These are phyloP conservation scores for Propsilocerus akamusi DNA, from an alignment of 1,140 invertebrate species.

Conservation along the genomic window DNA sequence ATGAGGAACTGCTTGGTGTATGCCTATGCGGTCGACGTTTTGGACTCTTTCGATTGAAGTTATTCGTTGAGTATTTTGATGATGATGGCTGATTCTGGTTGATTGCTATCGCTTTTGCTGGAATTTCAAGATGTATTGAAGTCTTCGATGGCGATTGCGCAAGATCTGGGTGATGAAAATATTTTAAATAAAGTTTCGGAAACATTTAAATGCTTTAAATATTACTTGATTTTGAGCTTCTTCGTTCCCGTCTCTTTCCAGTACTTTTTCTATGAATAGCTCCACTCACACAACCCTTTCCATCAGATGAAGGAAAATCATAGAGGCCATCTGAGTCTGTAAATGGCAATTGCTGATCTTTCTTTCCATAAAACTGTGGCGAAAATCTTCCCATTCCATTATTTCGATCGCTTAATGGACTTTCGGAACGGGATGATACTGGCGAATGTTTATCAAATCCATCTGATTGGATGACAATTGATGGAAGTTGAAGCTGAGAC, in stretches of 20 bases:
- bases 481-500: slow-evolving; percentile 33
- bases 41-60: slow-evolving; percentile 26
- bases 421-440: slow-evolving; percentile 56
- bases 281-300: slow-evolving; percentile 24
- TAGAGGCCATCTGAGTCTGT: slow-evolving; percentile 59
- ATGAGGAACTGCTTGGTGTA: slow-evolving; percentile 26
- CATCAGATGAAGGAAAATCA: slow-evolving; percentile 55
- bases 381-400: slow-evolving; percentile 38
- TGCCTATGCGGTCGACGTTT: slow-evolving; percentile 25
- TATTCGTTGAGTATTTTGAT: slow-evolving; percentile 13
- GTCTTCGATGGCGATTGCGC: slow-evolving; percentile 17
- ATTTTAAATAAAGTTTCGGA: neutral
- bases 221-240: slow-evolving; percentile 19
- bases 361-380: slow-evolving; percentile 44
- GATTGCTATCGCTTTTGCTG: slow-evolving; percentile 30
- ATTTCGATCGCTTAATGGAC: slow-evolving; percentile 47
- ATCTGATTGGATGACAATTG: slow-evolving; percentile 37
- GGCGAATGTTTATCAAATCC: slow-evolving; percentile 36
- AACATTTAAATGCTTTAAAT: slow-evolving; percentile 7
- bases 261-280: slow-evolving; percentile 31
- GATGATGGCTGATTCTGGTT: slow-evolving; percentile 24
- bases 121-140: slow-evolving; percentile 26
- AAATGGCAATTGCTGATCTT: slow-evolving; percentile 36
- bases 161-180: neutral
- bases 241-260: slow-evolving; percentile 28